Conservation (phyloP, 2,797 vertebrate genomes). For the Phrynocephalus vlangalii region DNA sequence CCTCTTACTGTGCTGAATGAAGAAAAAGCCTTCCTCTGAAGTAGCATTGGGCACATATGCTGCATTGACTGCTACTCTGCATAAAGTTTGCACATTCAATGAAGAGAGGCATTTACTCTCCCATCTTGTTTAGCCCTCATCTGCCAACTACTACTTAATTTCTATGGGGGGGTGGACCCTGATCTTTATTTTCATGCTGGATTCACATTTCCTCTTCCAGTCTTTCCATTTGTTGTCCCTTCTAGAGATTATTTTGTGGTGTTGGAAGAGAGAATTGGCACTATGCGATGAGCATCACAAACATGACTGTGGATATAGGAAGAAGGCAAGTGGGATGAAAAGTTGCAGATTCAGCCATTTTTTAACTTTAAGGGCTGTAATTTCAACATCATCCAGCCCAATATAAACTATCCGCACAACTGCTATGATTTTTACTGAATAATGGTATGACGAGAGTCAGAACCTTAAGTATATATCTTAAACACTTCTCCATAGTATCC, state of each 20-base stretch:
- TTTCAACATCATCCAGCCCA: slow-evolving; percentile 56
- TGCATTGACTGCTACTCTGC: not conserved
- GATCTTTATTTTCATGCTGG: not conserved
- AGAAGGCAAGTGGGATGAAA: slow-evolving; percentile 40
- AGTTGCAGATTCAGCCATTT: slow-evolving; percentile 56
- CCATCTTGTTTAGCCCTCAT: not conserved
- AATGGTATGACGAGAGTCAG: slow-evolving; percentile 41
- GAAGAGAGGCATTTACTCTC: not conserved
- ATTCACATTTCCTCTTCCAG: slow-evolving; percentile 15
- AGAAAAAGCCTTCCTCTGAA: not conserved
- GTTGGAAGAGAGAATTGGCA: slow-evolving; percentile 52
- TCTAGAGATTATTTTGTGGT: slow-evolving; percentile 52
- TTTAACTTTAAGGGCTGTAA: slow-evolving; percentile 51
- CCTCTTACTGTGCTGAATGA: not conserved
- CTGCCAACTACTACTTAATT: slow-evolving; percentile 3
- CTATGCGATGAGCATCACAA: slow-evolving; percentile 51
- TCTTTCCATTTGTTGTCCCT: slow-evolving; percentile 37
- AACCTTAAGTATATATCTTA: slow-evolving; percentile 39
- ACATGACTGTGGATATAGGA: slow-evolving; percentile 50
- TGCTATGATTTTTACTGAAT: slow-evolving; percentile 50
- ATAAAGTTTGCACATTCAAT: not conserved
- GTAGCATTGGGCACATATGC: not conserved
- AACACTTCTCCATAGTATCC: slow-evolving; percentile 33
- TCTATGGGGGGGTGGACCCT: not conserved
- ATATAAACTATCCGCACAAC: slow-evolving; percentile 61